These are phyloP conservation scores for Strix occidentalis DNA, from an alignment of 2,797 vertebrate genomes.

Conservation along the genomic window DNA sequence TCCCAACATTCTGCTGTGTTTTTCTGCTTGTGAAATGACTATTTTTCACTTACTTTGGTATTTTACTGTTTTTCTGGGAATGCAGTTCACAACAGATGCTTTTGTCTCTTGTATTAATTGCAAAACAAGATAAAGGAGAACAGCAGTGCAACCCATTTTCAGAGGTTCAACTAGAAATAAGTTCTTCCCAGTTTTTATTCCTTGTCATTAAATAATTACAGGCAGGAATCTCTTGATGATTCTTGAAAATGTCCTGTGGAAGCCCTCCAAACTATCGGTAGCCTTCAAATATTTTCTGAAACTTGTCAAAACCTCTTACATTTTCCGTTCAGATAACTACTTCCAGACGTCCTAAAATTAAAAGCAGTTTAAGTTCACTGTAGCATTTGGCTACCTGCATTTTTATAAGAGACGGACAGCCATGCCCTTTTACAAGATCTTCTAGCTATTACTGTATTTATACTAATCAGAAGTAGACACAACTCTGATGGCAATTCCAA, in stretches of 20 bases:
- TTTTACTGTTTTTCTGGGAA: slow-evolving; percentile 76
- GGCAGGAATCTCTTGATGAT: neutral
- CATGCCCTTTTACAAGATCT: neutral
- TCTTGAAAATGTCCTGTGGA: neutral
- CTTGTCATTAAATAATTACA: neutral
- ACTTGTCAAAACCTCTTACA: neutral
- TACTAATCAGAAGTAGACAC: neutral
- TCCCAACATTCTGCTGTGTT: neutral
- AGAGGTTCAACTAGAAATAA: neutral
- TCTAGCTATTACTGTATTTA: neutral
- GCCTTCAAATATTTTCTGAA: neutral
- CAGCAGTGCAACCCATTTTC: neutral
- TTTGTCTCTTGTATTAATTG: neutral
- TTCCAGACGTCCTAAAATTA: neutral
- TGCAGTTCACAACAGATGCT: slow-evolving; percentile 7
- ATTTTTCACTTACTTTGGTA: slow-evolving; percentile 71
- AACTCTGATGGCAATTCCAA: neutral
- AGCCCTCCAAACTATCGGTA: neutral
- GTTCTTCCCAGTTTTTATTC: neutral
- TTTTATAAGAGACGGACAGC: neutral
- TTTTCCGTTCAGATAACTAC: neutral
- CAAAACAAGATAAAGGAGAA: neutral
- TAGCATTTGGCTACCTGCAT: neutral
- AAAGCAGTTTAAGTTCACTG: neutral
- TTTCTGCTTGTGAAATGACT: neutral